phyloP scores from a whole-genome alignment of 2,113 vertebrate genomes.

The Colaptes auratus region DNA sequence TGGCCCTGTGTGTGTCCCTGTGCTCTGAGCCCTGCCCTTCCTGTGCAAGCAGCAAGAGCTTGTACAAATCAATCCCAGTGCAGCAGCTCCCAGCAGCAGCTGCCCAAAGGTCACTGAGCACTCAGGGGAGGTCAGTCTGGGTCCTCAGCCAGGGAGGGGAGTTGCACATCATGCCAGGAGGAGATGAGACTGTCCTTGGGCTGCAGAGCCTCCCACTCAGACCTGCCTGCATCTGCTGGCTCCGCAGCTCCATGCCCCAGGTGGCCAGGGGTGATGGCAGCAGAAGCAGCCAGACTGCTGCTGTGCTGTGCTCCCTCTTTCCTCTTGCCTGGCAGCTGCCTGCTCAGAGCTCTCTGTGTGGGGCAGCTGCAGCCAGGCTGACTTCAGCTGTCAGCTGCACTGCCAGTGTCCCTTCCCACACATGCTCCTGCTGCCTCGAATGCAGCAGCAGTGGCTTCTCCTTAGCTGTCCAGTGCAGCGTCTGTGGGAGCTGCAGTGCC shows the following conservation, averaged over 20 bases:
- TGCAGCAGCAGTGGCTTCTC: not conserved
- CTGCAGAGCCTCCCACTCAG: not conserved
- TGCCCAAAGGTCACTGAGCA: accelerated
- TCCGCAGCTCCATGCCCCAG: not conserved
- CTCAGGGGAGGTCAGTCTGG: not conserved
- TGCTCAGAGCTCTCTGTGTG: not conserved
- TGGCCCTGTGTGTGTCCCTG: not conserved
- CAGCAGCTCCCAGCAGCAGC: not conserved
- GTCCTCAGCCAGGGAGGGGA: not conserved
- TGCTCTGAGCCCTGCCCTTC: not conserved
- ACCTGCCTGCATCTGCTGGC: not conserved
- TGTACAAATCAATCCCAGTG: not conserved
- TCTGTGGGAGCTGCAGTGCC: not conserved
- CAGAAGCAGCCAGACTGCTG: not conserved
- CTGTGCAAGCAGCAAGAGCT: not conserved
- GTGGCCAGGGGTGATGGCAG: not conserved
- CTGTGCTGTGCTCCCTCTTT: not conserved
- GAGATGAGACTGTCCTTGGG: not conserved
- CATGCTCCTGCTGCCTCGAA: not conserved
- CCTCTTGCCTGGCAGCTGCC: not conserved
- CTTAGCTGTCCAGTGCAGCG: not conserved
- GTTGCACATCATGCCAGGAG: not conserved
- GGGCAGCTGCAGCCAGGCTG: not conserved
- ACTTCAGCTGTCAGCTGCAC: not conserved
- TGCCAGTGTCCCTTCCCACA: not conserved